Evolutionary conservation across 2,797 vertebrate species (phyloP).

Genomic region (Tolypeutes matacus): DNA sequence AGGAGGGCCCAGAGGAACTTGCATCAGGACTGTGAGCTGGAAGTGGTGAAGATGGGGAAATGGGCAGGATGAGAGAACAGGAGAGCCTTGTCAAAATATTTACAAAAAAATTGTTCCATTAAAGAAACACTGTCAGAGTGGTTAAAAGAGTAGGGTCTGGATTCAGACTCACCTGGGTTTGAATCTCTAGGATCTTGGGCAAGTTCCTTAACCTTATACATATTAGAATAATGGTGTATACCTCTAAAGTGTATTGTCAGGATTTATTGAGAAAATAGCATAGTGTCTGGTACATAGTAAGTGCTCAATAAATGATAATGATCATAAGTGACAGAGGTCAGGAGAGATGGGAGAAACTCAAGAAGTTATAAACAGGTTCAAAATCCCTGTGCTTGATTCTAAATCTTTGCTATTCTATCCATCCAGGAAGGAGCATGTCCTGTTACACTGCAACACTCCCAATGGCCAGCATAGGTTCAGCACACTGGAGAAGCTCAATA

Average conservation of each 20-base stretch:
- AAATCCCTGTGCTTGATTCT: not conserved
- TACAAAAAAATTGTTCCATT: rapidly evolving
- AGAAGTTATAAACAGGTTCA: not conserved
- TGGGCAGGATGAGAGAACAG: not conserved
- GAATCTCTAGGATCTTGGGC: not conserved
- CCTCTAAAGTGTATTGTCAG: rapidly evolving
- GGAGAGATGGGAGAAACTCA: not conserved
- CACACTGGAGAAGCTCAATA: not conserved
- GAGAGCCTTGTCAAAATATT: not conserved
- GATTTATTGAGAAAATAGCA: not conserved
- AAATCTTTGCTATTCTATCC: not conserved
- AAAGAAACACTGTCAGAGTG: not conserved
- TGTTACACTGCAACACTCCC: not conserved
- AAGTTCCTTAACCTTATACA: no score
- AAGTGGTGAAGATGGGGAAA: not conserved
- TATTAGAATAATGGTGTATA: not conserved
- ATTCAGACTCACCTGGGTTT: not conserved
- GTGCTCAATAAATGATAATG: no score
- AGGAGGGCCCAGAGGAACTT: constrained; percentile 62
- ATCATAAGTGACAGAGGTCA: rapidly evolving
- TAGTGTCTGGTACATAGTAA: not conserved
- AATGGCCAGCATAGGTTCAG: not conserved
- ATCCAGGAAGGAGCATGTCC: not conserved
- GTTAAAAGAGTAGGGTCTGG: not conserved
- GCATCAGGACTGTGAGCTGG: not conserved